Evolutionary conservation across 2,888 invertebrate species (phyloP).

Genomic region (Lepidocyrtoides sp.): DNA sequence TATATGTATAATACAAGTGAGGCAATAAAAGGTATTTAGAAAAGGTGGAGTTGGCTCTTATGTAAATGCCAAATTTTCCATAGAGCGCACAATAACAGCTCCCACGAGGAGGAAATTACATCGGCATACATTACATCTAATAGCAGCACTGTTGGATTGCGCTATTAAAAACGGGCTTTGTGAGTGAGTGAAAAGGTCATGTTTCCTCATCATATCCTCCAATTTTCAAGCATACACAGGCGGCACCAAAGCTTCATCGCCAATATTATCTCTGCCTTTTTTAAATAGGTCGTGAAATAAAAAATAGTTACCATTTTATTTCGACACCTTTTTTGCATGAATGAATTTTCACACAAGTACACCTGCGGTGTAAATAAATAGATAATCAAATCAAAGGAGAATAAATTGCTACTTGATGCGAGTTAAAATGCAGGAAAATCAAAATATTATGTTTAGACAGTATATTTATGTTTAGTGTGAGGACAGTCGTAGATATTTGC

Average conservation of each 20-base stretch:
- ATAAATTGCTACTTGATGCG: background rate
- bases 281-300: no score
- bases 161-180: background rate
- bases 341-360: constrained; percentile 4
- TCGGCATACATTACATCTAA: background rate
- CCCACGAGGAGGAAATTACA: constrained; percentile 35
- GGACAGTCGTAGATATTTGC: no score
- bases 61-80: constrained; percentile 35
- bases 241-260: background rate
- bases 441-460: no score
- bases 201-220: constrained; percentile 14
- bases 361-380: background rate
- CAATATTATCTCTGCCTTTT: background rate
- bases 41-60: constrained; percentile 14
- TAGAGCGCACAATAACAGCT: background rate
- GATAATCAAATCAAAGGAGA: background rate
- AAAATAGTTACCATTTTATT: background rate
- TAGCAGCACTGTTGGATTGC: background rate
- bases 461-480: background rate
- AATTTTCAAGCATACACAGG: background rate
- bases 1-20: background rate
- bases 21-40: background rate
- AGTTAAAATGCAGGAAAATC: no score
- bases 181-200: constrained; percentile 53
- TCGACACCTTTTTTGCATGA: background rate